A percentile compares a stretch with the other conserved stretches of the same genome.
phyloP scores from a whole-genome alignment of 1,140 invertebrate genomes.

The Eumeta japonica region DNA sequence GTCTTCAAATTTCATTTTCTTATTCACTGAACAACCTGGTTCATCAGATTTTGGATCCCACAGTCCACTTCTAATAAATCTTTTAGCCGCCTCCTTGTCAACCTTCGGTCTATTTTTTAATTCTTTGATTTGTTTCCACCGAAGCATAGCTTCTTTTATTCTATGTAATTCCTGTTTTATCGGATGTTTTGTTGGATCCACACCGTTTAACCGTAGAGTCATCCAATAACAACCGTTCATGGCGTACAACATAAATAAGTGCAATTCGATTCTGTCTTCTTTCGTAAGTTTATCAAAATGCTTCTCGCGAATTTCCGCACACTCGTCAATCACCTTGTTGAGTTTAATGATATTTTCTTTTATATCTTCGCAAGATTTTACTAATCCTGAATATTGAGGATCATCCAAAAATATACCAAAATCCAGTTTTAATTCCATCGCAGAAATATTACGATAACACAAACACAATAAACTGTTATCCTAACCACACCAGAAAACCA shows the following conservation, averaged over 20 bases:
- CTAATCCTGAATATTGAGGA: too few relatives aligned
- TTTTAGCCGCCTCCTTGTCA: slow-evolving; percentile 55
- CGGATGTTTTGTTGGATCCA: slow-evolving; percentile 57
- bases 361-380: slow-evolving; percentile 52
- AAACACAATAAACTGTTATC: too few relatives aligned
- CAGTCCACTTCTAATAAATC: slow-evolving; percentile 62
- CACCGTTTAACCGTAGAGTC: slow-evolving; percentile 57
- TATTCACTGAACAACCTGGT: slow-evolving; percentile 26
- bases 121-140: slow-evolving; percentile 60
- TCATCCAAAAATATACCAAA: too few relatives aligned
- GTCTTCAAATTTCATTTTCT: slow-evolving; percentile 39
- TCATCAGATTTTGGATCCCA: slow-evolving; percentile 44
- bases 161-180: slow-evolving; percentile 60
- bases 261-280: slow-evolving; percentile 62
- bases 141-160: slow-evolving; percentile 59
- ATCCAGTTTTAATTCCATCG: too few relatives aligned
- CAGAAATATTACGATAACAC: too few relatives aligned
- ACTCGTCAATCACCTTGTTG: slow-evolving; percentile 44
- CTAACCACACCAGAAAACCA: too few relatives aligned
- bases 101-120: slow-evolving; percentile 57
- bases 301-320: slow-evolving; percentile 39
- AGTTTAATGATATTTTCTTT: slow-evolving; percentile 55
- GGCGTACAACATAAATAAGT: slow-evolving; percentile 60
- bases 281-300: slow-evolving; percentile 50
- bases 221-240: slow-evolving; percentile 64